phyloP scores from a whole-genome alignment of 2,797 vertebrate genomes.

The Otolemur crassicaudatus region DNA sequence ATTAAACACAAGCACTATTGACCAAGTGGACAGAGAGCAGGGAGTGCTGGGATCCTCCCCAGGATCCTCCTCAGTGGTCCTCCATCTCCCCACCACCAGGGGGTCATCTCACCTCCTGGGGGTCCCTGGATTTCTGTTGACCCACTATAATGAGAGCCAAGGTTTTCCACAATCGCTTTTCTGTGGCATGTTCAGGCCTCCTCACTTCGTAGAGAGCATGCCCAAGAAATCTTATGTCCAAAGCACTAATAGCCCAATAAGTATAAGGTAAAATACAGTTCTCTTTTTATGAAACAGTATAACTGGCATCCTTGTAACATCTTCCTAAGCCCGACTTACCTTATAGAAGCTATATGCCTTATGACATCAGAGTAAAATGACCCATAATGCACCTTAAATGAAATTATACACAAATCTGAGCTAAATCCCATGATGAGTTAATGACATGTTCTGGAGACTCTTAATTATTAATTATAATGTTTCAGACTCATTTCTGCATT shows the following conservation, averaged over 20 bases:
- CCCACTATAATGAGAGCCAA: not conserved
- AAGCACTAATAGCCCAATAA: not conserved
- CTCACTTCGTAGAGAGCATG: too few species aligned
- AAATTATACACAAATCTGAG: not conserved
- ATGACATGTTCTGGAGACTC: not conserved
- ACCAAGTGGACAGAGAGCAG: accelerated
- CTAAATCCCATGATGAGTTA: not conserved
- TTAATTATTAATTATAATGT: not conserved
- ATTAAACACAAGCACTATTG: not conserved
- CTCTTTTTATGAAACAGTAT: not conserved
- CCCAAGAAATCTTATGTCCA: not conserved
- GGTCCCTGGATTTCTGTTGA: not conserved
- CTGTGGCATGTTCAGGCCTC: not conserved
- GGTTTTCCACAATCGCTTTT: not conserved
- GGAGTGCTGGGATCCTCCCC: too few species aligned
- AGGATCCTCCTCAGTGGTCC: not conserved
- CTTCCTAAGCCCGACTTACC: not conserved
- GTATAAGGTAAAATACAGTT: not conserved
- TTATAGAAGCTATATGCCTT: not conserved
- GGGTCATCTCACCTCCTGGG: not conserved
- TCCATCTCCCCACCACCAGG: not conserved
- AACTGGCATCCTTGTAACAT: not conserved
- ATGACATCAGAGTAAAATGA: not conserved
- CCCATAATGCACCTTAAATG: not conserved
- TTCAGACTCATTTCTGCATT: not conserved